Conservation (phyloP, 2,888 invertebrate species). For the Oscheius sp. region DNA sequence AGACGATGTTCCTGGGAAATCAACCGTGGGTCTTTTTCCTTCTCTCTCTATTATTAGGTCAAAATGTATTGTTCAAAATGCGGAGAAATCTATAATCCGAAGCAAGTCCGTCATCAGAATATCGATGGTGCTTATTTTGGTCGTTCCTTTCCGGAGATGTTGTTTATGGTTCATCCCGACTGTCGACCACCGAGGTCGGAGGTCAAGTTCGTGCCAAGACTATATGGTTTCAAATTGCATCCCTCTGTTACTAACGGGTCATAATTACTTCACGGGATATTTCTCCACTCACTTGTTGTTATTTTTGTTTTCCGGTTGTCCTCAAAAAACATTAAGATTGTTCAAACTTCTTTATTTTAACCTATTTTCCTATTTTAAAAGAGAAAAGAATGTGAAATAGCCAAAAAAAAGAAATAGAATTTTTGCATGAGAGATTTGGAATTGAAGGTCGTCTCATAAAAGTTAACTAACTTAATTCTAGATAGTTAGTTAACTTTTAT, state of each 20-base stretch:
- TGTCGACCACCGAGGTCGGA: neutral
- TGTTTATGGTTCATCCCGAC: slow-evolving; percentile 24
- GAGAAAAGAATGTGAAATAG: too few species aligned
- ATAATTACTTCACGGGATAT: neutral
- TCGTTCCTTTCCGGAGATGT: slow-evolving; percentile 29
- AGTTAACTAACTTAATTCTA: too few species aligned
- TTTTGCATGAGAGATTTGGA: too few species aligned
- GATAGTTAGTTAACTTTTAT: too few species aligned
- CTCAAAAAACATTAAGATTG: neutral
- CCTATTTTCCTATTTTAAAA: too few species aligned
- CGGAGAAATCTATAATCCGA: slow-evolving; percentile 26
- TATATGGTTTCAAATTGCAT: slow-evolving; percentile 31
- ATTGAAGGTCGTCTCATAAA: too few species aligned
- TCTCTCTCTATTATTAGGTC: slow-evolving; percentile 7
- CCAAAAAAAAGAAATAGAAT: too few species aligned
- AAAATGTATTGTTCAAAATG: slow-evolving; percentile 31
- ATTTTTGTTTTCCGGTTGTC: slow-evolving; percentile 5
- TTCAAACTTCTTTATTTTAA: neutral
- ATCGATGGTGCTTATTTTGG: slow-evolving; percentile 32
- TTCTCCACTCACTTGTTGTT: neutral
- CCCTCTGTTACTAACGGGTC: slow-evolving; percentile 2
- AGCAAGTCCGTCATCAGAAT: slow-evolving; percentile 6
- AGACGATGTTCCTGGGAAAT: slow-evolving; percentile 13
- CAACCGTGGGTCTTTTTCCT: slow-evolving; percentile 1
- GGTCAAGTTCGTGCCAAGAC: slow-evolving; percentile 19